Evolutionary conservation across 2,113 vertebrate genomes (phyloP).

Genomic region (Mirounga angustirostris): DNA sequence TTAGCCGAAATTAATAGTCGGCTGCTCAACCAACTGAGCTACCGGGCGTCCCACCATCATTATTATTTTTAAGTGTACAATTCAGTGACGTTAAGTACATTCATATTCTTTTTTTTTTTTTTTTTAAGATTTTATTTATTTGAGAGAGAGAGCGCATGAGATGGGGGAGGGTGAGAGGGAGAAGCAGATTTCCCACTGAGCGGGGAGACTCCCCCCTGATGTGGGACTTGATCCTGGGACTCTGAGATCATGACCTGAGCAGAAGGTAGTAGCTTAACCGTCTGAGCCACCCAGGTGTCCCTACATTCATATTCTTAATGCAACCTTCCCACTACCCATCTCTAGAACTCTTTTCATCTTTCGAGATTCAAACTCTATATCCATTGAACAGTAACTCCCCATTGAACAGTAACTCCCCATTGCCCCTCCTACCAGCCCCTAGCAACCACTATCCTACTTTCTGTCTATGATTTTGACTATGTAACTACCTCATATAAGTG

Average conservation of each 20-base stretch:
- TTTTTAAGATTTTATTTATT: background rate
- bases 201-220: background rate
- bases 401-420: background rate
- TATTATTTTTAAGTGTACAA: constrained; percentile 18
- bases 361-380: background rate
- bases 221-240: background rate
- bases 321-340: background rate
- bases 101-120: background rate
- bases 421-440: background rate
- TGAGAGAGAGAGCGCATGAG: background rate
- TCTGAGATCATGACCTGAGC: background rate
- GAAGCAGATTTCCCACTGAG: background rate
- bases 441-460: background rate
- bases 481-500: background rate
- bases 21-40: background rate
- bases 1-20: background rate
- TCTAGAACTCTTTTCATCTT: constrained; percentile 1
- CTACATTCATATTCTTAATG: background rate
- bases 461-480: background rate
- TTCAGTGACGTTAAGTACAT: background rate
- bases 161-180: background rate
- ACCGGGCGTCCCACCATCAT: background rate
- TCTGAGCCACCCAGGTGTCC: background rate
- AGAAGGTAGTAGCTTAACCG: background rate
- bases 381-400: background rate